Evolutionary conservation across 2,888 invertebrate species (phyloP).

Genomic region (Leucania comma): DNA sequence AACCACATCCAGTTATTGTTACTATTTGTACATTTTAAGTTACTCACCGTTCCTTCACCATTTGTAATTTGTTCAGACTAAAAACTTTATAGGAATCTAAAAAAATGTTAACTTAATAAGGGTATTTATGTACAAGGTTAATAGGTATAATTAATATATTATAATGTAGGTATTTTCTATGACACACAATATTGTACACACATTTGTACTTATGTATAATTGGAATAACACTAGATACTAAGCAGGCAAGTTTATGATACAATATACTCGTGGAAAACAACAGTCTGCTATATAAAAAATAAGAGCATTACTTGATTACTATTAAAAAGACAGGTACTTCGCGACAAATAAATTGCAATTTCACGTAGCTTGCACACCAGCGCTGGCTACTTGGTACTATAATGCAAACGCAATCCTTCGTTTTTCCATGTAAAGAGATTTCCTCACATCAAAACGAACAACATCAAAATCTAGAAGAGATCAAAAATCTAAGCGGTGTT

Average conservation of each 20-base stretch:
- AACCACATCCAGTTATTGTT: background rate
- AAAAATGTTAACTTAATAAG: background rate
- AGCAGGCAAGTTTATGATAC: slow-evolving; percentile 54
- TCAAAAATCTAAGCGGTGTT: slow-evolving; percentile 13
- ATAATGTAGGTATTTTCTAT: slow-evolving; percentile 22
- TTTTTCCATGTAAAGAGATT: background rate
- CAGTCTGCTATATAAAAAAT: slow-evolving; percentile 42
- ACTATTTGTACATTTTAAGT: slow-evolving; percentile 1
- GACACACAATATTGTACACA: slow-evolving; percentile 29
- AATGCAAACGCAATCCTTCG: background rate
- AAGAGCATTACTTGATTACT: slow-evolving; percentile 23
- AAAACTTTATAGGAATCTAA: slow-evolving; percentile 7
- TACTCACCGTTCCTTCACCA: slow-evolving; percentile 50
- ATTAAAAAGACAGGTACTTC: slow-evolving; percentile 14
- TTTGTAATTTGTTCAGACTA: background rate
- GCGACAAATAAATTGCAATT: slow-evolving; percentile 15
- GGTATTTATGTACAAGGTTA: slow-evolving; percentile 47
- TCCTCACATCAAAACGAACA: background rate
- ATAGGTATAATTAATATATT: slow-evolving; percentile 28
- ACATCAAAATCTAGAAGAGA: background rate
- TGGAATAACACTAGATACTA: slow-evolving; percentile 44
- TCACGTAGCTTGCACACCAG: slow-evolving; percentile 14
- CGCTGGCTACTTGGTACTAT: background rate
- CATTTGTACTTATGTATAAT: slow-evolving; percentile 48
- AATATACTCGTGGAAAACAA: slow-evolving; percentile 12